phyloP scores from a whole-genome alignment of 2,888 invertebrate genomes.

The Mylabris sibirica region DNA sequence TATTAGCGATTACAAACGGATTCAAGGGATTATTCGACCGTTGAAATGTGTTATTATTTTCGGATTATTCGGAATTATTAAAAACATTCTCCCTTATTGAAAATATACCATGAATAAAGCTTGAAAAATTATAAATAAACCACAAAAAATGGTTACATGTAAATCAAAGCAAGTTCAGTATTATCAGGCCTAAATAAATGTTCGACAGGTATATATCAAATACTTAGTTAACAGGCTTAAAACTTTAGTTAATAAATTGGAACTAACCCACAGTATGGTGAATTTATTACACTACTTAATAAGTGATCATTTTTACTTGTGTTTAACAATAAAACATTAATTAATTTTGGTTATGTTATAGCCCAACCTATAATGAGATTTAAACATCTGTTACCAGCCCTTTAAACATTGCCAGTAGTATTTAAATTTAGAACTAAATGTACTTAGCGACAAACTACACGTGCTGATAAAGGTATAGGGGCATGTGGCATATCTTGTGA shows the following conservation, averaged over 20 bases:
- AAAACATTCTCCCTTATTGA: too few species aligned
- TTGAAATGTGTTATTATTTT: neutral
- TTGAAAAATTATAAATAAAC: neutral
- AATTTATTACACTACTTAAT: constrained; percentile 3
- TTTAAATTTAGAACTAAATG: constrained; percentile 32
- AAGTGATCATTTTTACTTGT: neutral
- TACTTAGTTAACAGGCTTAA: neutral
- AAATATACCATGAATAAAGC: too few species aligned
- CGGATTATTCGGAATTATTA: neutral
- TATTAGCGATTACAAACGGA: too few species aligned
- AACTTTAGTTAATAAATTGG: neutral
- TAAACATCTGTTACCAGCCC: constrained; percentile 34
- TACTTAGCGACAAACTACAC: constrained; percentile 31
- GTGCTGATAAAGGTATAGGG: constrained; percentile 33
- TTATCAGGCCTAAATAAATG: neutral
- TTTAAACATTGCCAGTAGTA: constrained; percentile 29
- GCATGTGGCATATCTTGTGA: constrained; percentile 29
- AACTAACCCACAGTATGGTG: neutral
- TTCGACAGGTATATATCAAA: constrained; percentile 3
- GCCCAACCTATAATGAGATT: constrained; percentile 25
- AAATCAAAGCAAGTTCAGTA: neutral
- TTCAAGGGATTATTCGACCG: too few species aligned
- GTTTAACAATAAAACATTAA: constrained; percentile 6
- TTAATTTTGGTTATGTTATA: constrained; percentile 7
- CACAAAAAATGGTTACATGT: neutral